Evolutionary conservation across 2,113 vertebrate species (phyloP), one percentile per base, ranked within the genome.

Genomic region (Leucopternis melanops): DNA sequence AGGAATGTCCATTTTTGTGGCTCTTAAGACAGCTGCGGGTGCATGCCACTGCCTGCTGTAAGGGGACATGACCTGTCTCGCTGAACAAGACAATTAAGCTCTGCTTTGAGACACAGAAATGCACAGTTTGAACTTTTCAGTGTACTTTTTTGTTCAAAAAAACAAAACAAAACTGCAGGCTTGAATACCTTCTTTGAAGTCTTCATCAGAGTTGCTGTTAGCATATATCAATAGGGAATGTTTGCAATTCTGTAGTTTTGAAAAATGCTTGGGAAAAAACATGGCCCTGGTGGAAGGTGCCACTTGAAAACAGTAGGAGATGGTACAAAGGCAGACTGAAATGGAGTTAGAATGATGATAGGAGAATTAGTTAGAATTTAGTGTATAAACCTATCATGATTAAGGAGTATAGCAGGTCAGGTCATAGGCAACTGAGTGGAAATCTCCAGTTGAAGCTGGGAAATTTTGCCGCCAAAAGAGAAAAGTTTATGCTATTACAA

Each of bases 161-260:
- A 27, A 0, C 2, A 25, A 77, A 81, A 10, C 16, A 90, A 72
- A 16, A 27, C 63, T 87, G 38, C 38, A 52, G 20, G 8, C 38
- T 86, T 50, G 81, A 89, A 95, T 61, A 67, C 61, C 67, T 90
- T 82, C 40, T 90, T 92, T 94, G 86, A 95, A 93, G 50, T 81
- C 31, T 52, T 87, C 66, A 27, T 92, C 34, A 3, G 78, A 29
- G 13, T 88, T 82, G 27, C 70, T 95, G 50, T 77, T 93, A 71
- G n/a, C 8, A 16, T 61, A 0, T 54, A 42, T 58, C 49, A 57
- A 25, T 81, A 92, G 75, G 65, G 29, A 77, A 26, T 47, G 8
- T 63, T 42, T 77, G 79, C 58, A 80, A 15, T 42, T 86, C 50
- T 71, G 16, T 52, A 49, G 73, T 88, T 95, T 67, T 32, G 50